These are phyloP conservation scores for Holothuria glaberrima DNA, from an alignment of 35 echinoderm and acorn worm species.

Conservation along the genomic window DNA sequence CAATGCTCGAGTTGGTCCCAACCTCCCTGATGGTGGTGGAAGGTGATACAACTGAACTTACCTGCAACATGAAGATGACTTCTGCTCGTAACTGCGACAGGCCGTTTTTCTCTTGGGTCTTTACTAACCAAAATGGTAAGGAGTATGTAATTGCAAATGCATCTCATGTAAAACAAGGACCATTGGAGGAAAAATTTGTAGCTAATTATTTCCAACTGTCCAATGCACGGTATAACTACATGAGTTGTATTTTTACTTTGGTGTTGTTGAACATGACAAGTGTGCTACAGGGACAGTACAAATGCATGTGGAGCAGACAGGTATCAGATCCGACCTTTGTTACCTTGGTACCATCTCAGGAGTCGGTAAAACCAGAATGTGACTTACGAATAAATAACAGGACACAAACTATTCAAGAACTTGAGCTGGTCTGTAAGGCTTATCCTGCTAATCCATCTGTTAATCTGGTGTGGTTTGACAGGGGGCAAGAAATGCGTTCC, in stretches of 20 bases:
- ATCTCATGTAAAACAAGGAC: background rate
- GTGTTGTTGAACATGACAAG: background rate
- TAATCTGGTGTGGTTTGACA: conserved; percentile 10
- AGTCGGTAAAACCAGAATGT: background rate
- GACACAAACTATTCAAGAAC: background rate
- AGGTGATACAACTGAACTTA: background rate
- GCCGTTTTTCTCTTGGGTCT: conserved; percentile 17
- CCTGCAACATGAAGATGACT: background rate
- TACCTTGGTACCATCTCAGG: background rate
- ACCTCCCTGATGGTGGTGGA: background rate
- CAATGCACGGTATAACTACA: background rate
- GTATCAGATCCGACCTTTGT: background rate
- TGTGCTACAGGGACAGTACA: background rate
- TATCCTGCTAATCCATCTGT: background rate
- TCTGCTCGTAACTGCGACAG: background rate
- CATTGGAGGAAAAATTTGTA: background rate
- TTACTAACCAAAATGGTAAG: background rate
- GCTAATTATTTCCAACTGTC: background rate
- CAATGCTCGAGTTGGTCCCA: too few relatives aligned
- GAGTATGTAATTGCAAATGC: conserved; percentile 3
- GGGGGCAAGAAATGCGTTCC: background rate
- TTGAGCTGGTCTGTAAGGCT: conserved; percentile 15
- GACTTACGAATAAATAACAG: background rate
- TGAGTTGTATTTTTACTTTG: conserved; percentile 8
- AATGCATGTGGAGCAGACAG: background rate